These are phyloP conservation scores for Strix aluco DNA, from an alignment of 2,113 vertebrate species.

Conservation along the genomic window DNA sequence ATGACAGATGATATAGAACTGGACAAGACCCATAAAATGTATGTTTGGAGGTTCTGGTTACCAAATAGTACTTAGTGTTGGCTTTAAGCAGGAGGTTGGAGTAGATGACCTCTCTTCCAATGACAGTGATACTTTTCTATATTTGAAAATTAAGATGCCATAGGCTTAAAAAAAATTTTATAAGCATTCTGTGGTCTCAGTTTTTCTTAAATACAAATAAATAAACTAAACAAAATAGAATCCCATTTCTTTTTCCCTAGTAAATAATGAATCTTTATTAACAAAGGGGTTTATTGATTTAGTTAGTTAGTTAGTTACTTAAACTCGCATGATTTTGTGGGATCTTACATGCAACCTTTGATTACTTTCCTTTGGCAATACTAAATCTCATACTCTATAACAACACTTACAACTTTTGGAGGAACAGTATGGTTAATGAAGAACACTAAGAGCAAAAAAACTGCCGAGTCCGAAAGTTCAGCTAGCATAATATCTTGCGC, in stretches of 20 bases:
- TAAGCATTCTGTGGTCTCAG: not conserved
- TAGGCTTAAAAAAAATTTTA: not conserved
- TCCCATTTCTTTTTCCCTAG: not conserved
- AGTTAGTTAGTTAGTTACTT: not conserved
- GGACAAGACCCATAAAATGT: not conserved
- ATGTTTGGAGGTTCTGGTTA: not conserved
- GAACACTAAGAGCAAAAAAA: not conserved
- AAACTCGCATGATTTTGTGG: not conserved
- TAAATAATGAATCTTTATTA: not conserved
- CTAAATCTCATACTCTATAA: not conserved
- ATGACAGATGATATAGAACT: not conserved
- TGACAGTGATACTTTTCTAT: not conserved
- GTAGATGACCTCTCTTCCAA: not conserved
- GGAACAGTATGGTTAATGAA: not conserved
- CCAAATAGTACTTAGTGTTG: not conserved
- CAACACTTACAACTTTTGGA: not conserved
- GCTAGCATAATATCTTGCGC: not conserved
- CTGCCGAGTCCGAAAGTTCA: not conserved
- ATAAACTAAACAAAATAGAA: not conserved
- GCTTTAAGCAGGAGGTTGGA: not conserved
- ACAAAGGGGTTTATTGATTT: not conserved
- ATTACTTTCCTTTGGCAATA: not conserved
- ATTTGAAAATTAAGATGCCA: not conserved
- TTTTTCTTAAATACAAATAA: not conserved
- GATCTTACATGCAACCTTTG: not conserved